Evolutionary conservation across 2,113 vertebrate genomes (phyloP).

Genomic region (Carollia perspicillata): DNA sequence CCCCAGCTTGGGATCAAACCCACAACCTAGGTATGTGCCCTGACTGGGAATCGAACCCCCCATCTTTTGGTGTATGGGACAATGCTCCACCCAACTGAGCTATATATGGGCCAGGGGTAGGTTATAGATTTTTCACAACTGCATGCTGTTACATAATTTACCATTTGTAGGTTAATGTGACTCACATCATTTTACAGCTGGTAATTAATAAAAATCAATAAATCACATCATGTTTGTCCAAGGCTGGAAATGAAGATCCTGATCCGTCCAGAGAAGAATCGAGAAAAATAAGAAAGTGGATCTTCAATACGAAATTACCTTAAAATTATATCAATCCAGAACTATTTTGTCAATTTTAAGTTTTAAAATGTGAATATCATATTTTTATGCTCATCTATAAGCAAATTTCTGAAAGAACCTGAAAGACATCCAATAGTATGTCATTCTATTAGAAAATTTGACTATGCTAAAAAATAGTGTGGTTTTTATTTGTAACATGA

Average conservation of each 20-base stretch:
- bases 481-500: background rate
- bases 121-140: background rate
- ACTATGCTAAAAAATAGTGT: background rate
- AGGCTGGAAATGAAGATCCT: background rate
- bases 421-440: background rate
- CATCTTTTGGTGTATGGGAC: too few relatives aligned
- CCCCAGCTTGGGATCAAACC: too few relatives aligned
- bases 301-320: background rate
- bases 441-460: background rate
- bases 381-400: background rate
- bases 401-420: background rate
- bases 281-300: background rate
- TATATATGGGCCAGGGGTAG: too few relatives aligned
- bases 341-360: background rate
- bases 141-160: background rate
- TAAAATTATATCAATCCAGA: background rate
- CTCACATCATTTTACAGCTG: background rate
- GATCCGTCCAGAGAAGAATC: background rate
- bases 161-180: background rate
- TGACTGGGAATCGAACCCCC: too few relatives aligned
- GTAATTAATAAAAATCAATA: conserved; percentile 9
- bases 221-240: background rate
- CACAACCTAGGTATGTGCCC: too few relatives aligned
- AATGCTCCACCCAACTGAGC: too few relatives aligned
- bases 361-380: background rate